These are phyloP conservation scores for Ennomos quercinarius DNA, from an alignment of 2,888 invertebrate genomes.

Conservation along the genomic window DNA sequence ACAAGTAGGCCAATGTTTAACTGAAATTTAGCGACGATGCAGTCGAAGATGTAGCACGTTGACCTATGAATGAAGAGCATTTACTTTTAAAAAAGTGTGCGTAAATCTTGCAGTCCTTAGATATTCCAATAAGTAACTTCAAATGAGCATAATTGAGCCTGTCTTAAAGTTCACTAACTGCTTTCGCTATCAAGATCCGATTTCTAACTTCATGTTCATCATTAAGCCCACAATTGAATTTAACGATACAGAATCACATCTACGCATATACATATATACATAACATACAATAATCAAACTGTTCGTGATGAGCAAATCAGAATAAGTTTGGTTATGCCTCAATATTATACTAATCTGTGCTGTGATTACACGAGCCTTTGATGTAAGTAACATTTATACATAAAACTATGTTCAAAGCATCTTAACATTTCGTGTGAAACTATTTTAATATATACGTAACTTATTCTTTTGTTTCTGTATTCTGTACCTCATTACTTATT, in stretches of 20 bases:
- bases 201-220: constrained; percentile 22
- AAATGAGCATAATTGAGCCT: constrained; percentile 12
- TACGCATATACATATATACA: constrained; percentile 10
- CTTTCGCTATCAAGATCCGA: constrained; percentile 21
- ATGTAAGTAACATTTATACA: not conserved
- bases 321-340: constrained; percentile 3
- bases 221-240: constrained; percentile 26
- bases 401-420: no score
- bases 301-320: not conserved
- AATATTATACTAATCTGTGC: not conserved
- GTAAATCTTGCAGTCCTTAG: no score
- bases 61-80: no score
- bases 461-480: no score
- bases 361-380: constrained; percentile 3
- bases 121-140: constrained; percentile 15
- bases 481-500: no score
- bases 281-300: constrained; percentile 14
- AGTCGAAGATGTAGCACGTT: no score
- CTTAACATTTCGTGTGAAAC: no score
- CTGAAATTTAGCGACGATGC: no score
- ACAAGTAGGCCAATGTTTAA: no score
- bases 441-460: no score
- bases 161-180: constrained; percentile 18
- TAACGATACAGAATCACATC: constrained; percentile 15
- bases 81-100: no score